These are phyloP conservation scores for Sinosuthora webbiana DNA, from an alignment of 2,113 vertebrate species.

Conservation along the genomic window DNA sequence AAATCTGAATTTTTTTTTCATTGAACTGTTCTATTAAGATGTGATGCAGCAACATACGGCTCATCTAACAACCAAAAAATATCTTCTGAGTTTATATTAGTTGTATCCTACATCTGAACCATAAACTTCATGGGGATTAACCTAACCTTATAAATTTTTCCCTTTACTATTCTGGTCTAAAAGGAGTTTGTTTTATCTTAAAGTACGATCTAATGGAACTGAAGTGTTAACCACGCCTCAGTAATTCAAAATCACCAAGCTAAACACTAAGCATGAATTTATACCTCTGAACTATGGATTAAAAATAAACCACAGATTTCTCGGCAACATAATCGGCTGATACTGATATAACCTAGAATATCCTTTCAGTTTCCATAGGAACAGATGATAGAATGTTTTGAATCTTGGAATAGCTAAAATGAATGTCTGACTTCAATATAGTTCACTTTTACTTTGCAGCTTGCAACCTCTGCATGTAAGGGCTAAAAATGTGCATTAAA, in stretches of 20 bases:
- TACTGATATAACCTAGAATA: constrained; percentile 74
- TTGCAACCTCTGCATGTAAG: neutral
- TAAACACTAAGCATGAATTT: constrained; percentile 42
- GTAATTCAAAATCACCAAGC: constrained; percentile 42
- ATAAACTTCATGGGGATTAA: neutral
- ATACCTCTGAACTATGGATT: constrained; percentile 62
- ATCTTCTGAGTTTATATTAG: neutral
- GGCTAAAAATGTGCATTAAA: neutral
- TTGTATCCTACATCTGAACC: neutral
- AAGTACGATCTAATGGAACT: constrained; percentile 33
- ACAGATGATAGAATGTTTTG: constrained; percentile 70
- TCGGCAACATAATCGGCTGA: constrained; percentile 62
- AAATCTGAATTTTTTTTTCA: constrained; percentile 35
- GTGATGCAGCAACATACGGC: neutral
- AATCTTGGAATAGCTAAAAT: constrained; percentile 57
- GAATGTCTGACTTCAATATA: constrained; percentile 34
- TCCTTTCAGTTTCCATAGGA: constrained; percentile 75
- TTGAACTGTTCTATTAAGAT: neutral
- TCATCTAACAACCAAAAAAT: neutral
- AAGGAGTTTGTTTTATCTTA: constrained; percentile 10
- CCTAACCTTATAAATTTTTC: neutral
- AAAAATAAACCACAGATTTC: constrained; percentile 72
- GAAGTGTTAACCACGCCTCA: constrained; percentile 11
- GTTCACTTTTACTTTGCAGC: constrained; percentile 41
- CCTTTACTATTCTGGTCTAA: neutral